These are phyloP conservation scores for Siniperca knerii DNA, from an alignment of 2,113 vertebrate genomes.

Conservation along the genomic window DNA sequence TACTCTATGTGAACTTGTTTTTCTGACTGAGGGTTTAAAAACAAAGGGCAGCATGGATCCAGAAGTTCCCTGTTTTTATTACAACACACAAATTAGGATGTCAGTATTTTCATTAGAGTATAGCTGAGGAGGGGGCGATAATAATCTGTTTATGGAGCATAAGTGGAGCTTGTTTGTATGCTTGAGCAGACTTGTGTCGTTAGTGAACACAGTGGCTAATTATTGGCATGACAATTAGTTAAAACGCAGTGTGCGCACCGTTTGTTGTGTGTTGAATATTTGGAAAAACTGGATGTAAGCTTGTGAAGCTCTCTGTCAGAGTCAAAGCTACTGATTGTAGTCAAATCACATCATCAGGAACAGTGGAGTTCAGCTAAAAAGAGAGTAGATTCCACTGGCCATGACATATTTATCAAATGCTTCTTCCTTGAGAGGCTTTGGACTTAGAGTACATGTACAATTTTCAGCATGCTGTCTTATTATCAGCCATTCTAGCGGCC, in stretches of 20 bases:
- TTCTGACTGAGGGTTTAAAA: background rate
- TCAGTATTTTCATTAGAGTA: conserved; percentile 31
- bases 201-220: conserved; percentile 37
- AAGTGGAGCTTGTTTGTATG: conserved; percentile 40
- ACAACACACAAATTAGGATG: conserved; percentile 39
- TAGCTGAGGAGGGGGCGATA: background rate
- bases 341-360: background rate
- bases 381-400: background rate
- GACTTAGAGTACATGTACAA: no score
- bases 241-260: conserved; percentile 1
- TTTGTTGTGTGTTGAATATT: background rate
- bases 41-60: conserved; percentile 6
- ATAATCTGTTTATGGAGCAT: conserved; percentile 39
- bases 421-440: background rate
- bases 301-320: background rate
- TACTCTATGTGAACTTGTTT: conserved; percentile 7
- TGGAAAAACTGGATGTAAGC: background rate
- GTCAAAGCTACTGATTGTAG: background rate
- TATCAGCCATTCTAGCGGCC: background rate
- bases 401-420: background rate
- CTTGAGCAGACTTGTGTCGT: conserved; percentile 31
- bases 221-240: conserved; percentile 24
- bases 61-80: conserved; percentile 33
- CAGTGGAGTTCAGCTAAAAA: background rate
- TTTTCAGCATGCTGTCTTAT: no score